Percentiles rank a stretch among this genome's conserved stretches.
Evolutionary conservation across 2,888 invertebrate genomes (phyloP).

Genomic region (Hydraecia micacea): DNA sequence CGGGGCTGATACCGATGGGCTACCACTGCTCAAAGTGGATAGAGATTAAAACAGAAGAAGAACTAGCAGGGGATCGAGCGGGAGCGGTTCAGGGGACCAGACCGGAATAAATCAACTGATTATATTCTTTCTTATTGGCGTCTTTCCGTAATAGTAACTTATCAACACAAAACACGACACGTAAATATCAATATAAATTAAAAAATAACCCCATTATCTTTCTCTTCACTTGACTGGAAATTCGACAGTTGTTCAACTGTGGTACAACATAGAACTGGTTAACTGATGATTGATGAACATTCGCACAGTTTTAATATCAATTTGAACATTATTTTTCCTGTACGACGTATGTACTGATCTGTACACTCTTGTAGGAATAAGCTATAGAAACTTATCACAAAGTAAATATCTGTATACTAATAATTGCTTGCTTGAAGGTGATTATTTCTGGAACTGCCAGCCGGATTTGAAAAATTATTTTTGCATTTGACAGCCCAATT

Average conservation of each 20-base stretch:
- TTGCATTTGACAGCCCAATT: too few relatives aligned
- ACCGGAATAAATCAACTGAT: too few relatives aligned
- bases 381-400: background rate
- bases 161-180: background rate
- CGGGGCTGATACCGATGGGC: too few relatives aligned
- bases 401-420: background rate
- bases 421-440: too few relatives aligned
- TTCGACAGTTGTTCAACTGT: constrained; percentile 12
- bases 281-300: constrained; percentile 7
- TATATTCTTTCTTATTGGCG: background rate
- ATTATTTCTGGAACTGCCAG: too few relatives aligned
- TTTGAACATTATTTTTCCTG: background rate
- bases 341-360: background rate
- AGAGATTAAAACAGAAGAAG: background rate
- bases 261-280: background rate
- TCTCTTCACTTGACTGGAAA: background rate
- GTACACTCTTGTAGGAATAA: background rate
- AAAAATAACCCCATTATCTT: background rate
- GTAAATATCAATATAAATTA: background rate
- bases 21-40: too few relatives aligned
- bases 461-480: too few relatives aligned
- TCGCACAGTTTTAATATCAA: background rate
- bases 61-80: too few relatives aligned
- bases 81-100: too few relatives aligned
- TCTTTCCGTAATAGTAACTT: background rate